These are phyloP conservation scores for Protonibea diacanthus DNA, from an alignment of 2,797 vertebrate species.

Conservation along the genomic window DNA sequence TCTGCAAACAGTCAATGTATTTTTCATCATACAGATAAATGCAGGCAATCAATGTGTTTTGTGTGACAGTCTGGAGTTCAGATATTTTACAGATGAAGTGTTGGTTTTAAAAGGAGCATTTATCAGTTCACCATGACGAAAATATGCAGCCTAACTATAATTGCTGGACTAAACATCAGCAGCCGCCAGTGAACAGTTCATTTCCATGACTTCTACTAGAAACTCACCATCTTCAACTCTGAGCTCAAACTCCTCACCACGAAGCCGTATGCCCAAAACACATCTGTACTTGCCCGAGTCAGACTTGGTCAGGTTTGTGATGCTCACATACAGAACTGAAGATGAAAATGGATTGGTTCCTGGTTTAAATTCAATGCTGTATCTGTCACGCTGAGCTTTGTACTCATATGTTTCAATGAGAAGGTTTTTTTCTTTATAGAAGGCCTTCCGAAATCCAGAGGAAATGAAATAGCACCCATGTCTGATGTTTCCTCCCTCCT, in stretches of 20 bases:
- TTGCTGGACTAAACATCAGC: neutral
- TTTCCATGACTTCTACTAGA: conserved; percentile 5
- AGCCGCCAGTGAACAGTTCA: neutral
- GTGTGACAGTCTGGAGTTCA: neutral
- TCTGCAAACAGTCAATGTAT: no score
- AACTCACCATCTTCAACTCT: neutral
- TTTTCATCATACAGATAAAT: no score
- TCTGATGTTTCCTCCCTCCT: conserved; percentile 42
- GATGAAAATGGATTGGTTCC: accelerated
- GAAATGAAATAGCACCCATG: accelerated
- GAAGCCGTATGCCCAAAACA: neutral
- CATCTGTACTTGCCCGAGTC: conserved; percentile 45
- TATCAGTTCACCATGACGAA: no score
- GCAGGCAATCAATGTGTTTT: no score
- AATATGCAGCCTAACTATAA: conserved; percentile 1
- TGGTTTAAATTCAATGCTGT: neutral
- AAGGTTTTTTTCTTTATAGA: conserved; percentile 27
- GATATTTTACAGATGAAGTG: neutral
- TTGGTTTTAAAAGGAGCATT: no score
- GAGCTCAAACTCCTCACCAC: neutral
- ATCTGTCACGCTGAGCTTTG: neutral
- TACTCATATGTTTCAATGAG: neutral
- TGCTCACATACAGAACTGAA: conserved; percentile 14
- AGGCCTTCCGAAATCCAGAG: neutral
- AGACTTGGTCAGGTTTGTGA: conserved; percentile 36